Percentiles rank a stretch among this genome's conserved stretches.
Evolutionary conservation across 2,888 invertebrate species (phyloP).

Genomic region (Agrochola circellaris): DNA sequence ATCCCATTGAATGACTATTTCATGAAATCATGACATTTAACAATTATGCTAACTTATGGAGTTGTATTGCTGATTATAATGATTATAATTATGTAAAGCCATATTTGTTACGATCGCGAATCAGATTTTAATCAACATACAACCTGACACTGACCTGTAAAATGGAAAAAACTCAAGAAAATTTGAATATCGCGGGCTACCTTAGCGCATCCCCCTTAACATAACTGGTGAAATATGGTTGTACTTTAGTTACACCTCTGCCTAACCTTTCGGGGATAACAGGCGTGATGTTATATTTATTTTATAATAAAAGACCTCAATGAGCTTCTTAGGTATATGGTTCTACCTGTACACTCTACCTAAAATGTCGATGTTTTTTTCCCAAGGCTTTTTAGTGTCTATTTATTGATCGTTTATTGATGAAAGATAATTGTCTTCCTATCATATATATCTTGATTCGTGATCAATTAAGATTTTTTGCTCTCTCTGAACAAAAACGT

Average conservation of each 20-base stretch:
- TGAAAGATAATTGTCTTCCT: constrained; percentile 2
- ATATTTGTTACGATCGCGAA: too few species aligned
- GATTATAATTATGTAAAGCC: too few species aligned
- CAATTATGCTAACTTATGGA: too few species aligned
- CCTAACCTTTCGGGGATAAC: too few species aligned
- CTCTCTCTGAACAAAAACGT: constrained; percentile 18
- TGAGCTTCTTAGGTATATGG: background rate
- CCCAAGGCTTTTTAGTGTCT: background rate
- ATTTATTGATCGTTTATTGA: constrained; percentile 22
- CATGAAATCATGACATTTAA: too few species aligned
- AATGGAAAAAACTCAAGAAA: too few species aligned
- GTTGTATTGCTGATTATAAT: too few species aligned
- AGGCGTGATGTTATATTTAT: background rate
- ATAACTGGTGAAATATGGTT: background rate
- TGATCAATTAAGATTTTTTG: constrained; percentile 29
- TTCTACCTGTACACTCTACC: background rate
- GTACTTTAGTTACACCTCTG: background rate
- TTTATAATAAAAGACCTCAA: background rate
- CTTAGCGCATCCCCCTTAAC: too few species aligned
- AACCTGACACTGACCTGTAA: too few species aligned
- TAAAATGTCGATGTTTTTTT: constrained; percentile 19
- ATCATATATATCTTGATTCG: constrained; percentile 1
- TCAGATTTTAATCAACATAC: too few species aligned
- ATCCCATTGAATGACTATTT: too few species aligned
- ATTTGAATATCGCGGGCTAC: too few species aligned